These are phyloP conservation scores for Rhingia rostrata DNA, from an alignment of 2,888 invertebrate genomes.

Conservation along the genomic window DNA sequence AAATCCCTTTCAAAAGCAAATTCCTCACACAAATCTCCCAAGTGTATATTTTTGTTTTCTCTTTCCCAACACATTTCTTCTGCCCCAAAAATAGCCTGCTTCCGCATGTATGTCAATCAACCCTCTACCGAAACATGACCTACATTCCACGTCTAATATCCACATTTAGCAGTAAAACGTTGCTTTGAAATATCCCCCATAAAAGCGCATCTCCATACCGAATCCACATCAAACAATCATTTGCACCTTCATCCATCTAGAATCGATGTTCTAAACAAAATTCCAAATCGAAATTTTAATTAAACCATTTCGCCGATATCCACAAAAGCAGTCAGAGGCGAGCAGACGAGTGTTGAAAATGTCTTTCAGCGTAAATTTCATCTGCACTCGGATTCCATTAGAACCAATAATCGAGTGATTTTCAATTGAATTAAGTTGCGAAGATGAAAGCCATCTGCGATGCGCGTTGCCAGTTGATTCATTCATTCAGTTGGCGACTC, in stretches of 20 bases:
- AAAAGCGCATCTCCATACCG: not conserved
- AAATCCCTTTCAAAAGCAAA: no score
- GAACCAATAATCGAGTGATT: conserved; percentile 58
- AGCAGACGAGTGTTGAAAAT: conserved; percentile 47
- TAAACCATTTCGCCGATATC: conserved; percentile 30
- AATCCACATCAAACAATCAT: conserved; percentile 48
- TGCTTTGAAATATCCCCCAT: not conserved
- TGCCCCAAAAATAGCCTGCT: not conserved
- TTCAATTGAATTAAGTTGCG: conserved; percentile 45
- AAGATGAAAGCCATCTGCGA: not conserved
- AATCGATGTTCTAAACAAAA: conserved; percentile 55
- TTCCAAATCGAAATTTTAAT: conserved; percentile 50
- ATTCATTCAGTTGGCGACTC: conserved; percentile 56
- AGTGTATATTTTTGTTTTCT: not conserved
- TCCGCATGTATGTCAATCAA: conserved; percentile 71
- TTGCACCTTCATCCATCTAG: conserved; percentile 53
- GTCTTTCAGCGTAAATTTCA: conserved; percentile 56
- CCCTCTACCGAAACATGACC: conserved; percentile 60
- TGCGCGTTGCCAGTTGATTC: not conserved
- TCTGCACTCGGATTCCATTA: conserved; percentile 56
- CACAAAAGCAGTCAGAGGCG: no score
- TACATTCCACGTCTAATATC: conserved; percentile 50
- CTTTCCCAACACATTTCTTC: no score
- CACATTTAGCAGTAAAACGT: conserved; percentile 55
- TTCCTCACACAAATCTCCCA: not conserved